Base-by-base conservation (phyloP, 2,888 invertebrate species). In the Eubasilissa splendida region DNA sequence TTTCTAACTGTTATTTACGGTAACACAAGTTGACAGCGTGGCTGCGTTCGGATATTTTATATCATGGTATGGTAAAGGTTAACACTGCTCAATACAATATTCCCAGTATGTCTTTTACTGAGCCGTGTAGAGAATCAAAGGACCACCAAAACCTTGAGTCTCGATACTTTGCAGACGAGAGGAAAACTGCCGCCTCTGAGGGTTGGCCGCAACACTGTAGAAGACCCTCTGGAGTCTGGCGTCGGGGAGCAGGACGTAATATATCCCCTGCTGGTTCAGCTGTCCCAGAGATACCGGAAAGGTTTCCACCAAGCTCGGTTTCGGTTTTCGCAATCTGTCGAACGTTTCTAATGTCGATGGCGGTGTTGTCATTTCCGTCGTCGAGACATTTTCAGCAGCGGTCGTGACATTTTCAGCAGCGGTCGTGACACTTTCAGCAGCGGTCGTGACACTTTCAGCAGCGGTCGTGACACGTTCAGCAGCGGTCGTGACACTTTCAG, bases 121-220 rank as follows among this genome's bases (percentile, higher is more conserved):
- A 2, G 9, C 2, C 14, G 68, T 68, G 68, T 68, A 68, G 4
- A 68, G 68, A 50, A 50, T n/a, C 68, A 68, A 50, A 42, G 68
- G 68, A 8, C n/a, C 52, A n/a, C 14, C 12, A 14, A 52, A 12
- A n/a, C 50, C n/a, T 50, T 66, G 68, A 42, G 12, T 12, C 4
- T n/a, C 50, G 8, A 68, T n/a, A 52, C 42, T 52, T 14, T n/a
- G 68, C 50, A 8, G 68, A 68, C 68, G 42, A 10, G 68, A 14
- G 33, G 68, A 68, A 14, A n/a, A 52, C 4, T 14, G 33, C 50
- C 14, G 68, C 0, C 68, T 33, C 53, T 53, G 71, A 71, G 71
- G 54, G 53, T 71, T 50, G 12, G 68, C 50, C 52, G 42, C n/a
- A 5, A 22, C 53, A n/a, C n/a, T 58, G 71, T 73, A 73, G 71